These are phyloP conservation scores for Prostheceraeus crozeri DNA, from an alignment of 2,888 invertebrate species.

Conservation along the genomic window DNA sequence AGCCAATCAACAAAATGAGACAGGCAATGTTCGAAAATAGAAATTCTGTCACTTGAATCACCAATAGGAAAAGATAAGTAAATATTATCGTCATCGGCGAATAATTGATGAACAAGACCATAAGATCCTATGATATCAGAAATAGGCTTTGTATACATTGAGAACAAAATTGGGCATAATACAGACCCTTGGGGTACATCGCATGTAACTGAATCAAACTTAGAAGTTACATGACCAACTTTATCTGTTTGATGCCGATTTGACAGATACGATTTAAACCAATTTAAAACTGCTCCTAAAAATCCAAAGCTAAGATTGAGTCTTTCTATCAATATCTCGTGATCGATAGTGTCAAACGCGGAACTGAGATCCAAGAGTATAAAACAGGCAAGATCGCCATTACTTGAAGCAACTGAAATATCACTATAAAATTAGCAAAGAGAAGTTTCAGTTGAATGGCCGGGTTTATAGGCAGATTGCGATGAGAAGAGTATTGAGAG, in stretches of 20 bases:
- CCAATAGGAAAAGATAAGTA: constrained; percentile 36
- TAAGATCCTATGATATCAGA: constrained; percentile 39
- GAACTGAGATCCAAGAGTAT: constrained; percentile 39
- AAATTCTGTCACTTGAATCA: background rate
- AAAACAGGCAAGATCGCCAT: constrained; percentile 39
- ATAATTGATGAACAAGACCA: constrained; percentile 39
- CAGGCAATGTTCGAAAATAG: constrained; percentile 1
- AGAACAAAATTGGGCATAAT: constrained; percentile 35
- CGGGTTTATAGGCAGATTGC: constrained; percentile 38
- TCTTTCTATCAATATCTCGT: constrained; percentile 36
- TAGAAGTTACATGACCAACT: too few species aligned
- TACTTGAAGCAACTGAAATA: constrained; percentile 37
- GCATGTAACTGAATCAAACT: background rate
- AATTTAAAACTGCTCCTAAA: constrained; percentile 35
- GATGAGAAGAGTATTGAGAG: constrained; percentile 33
- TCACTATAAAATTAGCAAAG: constrained; percentile 37
- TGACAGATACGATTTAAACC: constrained; percentile 38
- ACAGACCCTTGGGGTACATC: constrained; percentile 31
- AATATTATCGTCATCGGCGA: constrained; percentile 40
- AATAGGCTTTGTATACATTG: constrained; percentile 38
- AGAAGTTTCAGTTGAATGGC: constrained; percentile 39
- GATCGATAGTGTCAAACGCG: constrained; percentile 41
- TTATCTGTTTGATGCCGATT: background rate
- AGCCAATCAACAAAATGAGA: constrained; percentile 1
- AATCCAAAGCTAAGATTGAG: constrained; percentile 34